Percentiles rank a stretch among this genome's conserved stretches.
Conservation (phyloP, 2,888 invertebrate genomes). For the Balanococcus diminutus region DNA sequence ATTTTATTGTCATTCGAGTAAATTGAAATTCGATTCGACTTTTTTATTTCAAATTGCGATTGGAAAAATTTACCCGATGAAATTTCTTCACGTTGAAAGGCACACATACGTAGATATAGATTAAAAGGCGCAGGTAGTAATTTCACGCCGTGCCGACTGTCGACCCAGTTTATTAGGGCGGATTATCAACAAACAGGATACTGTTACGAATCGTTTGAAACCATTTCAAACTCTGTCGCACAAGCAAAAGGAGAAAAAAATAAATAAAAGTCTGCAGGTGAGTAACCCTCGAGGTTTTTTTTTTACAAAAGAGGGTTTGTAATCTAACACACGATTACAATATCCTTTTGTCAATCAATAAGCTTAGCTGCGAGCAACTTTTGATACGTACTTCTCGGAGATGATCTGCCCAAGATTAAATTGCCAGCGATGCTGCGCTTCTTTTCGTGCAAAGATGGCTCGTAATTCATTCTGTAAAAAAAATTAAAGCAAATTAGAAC, state of each 20-base stretch:
- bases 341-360: conserved; percentile 48
- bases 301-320: conserved; percentile 33
- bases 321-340: conserved; percentile 48
- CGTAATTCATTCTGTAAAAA: not conserved
- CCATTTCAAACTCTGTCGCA: not conserved
- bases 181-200: not conserved
- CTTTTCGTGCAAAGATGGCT: not conserved
- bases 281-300: conserved; percentile 31
- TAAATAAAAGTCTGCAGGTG: conserved; percentile 23
- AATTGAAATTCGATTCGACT: conserved; percentile 37
- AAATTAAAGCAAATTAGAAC: not conserved
- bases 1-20: conserved; percentile 39
- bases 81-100: not conserved
- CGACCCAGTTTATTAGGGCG: not conserved
- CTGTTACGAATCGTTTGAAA: conserved; percentile 25
- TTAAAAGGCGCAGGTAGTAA: not conserved
- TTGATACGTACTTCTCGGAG: not conserved
- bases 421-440: not conserved
- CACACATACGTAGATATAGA: not conserved
- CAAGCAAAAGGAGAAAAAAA: not conserved
- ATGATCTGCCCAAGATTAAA: not conserved
- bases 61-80: not conserved
- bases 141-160: conserved; percentile 1
- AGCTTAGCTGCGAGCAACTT: conserved; percentile 49
- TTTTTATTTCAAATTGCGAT: not conserved